These are phyloP conservation scores for Acrocephalus kingi DNA, from an alignment of 2,113 vertebrate species.

Conservation along the genomic window DNA sequence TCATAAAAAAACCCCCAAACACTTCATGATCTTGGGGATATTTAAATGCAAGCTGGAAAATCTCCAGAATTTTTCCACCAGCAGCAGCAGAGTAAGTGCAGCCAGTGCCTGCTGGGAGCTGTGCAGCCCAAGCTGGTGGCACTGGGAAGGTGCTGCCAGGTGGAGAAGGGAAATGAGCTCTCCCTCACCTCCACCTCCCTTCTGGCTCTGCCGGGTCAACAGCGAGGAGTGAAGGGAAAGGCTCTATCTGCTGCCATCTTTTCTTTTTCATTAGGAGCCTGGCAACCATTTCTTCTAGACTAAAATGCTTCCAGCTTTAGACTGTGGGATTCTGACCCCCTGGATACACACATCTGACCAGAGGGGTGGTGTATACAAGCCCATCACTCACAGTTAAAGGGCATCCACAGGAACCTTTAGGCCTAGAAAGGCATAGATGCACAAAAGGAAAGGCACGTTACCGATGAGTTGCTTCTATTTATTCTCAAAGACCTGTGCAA, in stretches of 20 bases:
- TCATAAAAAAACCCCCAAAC: neutral
- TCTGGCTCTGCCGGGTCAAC: accelerated
- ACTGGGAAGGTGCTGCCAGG: neutral
- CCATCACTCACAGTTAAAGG: neutral
- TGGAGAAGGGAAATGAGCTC: neutral
- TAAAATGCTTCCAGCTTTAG: neutral
- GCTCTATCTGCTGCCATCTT: neutral
- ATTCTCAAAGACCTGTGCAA: neutral
- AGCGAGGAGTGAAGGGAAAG: neutral
- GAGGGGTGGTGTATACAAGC: neutral
- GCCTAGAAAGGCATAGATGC: neutral
- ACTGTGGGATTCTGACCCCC: neutral
- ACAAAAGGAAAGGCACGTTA: neutral
- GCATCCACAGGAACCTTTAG: neutral
- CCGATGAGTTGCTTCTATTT: neutral
- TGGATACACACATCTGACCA: neutral
- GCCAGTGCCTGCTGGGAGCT: neutral
- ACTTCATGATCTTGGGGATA: neutral
- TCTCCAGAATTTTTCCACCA: neutral
- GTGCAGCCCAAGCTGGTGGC: neutral
- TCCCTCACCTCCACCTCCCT: neutral
- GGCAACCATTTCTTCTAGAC: neutral
- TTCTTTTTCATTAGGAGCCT: neutral
- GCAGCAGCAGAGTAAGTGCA: neutral
- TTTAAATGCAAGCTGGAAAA: neutral